Conservation (phyloP, 1,140 invertebrate genomes). For the Ctenoplectra terminalis region DNA sequence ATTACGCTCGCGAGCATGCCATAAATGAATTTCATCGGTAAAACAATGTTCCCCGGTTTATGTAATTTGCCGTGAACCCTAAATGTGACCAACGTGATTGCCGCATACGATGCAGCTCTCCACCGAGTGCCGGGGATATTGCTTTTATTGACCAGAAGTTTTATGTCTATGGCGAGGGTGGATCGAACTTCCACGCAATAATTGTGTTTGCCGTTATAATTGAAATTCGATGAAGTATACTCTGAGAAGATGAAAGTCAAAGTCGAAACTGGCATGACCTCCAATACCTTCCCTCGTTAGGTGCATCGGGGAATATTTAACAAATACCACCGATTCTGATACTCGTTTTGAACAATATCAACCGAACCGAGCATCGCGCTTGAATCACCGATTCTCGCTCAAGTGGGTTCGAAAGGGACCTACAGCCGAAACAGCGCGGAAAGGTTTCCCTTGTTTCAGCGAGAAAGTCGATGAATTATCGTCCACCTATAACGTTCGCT, state of each 20-base stretch:
- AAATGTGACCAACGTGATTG: background rate
- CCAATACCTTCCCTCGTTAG: too few species aligned
- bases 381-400: background rate
- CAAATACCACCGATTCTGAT: too few species aligned
- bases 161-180: background rate
- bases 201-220: background rate
- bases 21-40: conserved; percentile 66
- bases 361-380: background rate
- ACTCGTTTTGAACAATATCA: background rate
- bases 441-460: conserved; percentile 77
- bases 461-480: conserved; percentile 72
- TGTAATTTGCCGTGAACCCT: conserved; percentile 39
- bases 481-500: conserved; percentile 71
- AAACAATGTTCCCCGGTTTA: conserved; percentile 52
- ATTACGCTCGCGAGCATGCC: conserved; percentile 62
- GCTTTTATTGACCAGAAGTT: conserved; percentile 18
- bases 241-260: background rate
- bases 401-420: conserved; percentile 11
- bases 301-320: too few species aligned
- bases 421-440: conserved; percentile 26
- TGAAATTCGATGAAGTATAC: background rate
- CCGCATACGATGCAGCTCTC: background rate
- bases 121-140: background rate
- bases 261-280: too few species aligned
- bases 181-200: background rate